Percentiles rank a stretch among this genome's conserved stretches.
Evolutionary conservation across 2,113 vertebrate species (phyloP).

Genomic region (Hydropotes inermis): DNA sequence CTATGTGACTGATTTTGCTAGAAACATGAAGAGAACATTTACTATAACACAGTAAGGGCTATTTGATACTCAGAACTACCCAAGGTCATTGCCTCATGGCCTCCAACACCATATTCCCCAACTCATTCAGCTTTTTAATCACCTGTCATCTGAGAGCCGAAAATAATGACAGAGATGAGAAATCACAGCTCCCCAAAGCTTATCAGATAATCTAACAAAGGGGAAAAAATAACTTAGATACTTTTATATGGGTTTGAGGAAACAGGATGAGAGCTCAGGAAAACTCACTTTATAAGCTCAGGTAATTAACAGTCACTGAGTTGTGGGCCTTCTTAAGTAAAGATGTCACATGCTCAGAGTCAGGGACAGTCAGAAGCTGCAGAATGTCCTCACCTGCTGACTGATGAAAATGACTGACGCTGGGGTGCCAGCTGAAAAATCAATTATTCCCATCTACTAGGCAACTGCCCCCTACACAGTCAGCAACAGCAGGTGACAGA

Average conservation of each 20-base stretch:
- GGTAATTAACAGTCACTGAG: slow-evolving; percentile 69
- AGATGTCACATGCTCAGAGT: slow-evolving; percentile 55
- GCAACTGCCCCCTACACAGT: slow-evolving; percentile 59
- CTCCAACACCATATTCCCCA: neutral
- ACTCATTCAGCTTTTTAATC: slow-evolving; percentile 36
- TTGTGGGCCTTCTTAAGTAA: slow-evolving; percentile 51
- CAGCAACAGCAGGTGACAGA: slow-evolving; percentile 46
- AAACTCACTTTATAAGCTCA: slow-evolving; percentile 54
- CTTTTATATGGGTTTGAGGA: slow-evolving; percentile 34
- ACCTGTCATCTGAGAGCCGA: slow-evolving; percentile 29
- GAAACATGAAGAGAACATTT: slow-evolving; percentile 28
- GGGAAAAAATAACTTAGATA: neutral
- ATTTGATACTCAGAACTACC: neutral
- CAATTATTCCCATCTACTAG: slow-evolving; percentile 76
- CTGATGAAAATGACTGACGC: slow-evolving; percentile 77
- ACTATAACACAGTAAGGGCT: neutral
- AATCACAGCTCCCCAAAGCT: slow-evolving; percentile 26
- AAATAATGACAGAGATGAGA: slow-evolving; percentile 47
- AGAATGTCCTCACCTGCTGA: slow-evolving; percentile 72
- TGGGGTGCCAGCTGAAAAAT: slow-evolving; percentile 75
- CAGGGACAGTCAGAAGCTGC: slow-evolving; percentile 68
- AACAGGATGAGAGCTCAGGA: slow-evolving; percentile 41
- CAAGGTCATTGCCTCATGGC: neutral
- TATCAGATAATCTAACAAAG: slow-evolving; percentile 47
- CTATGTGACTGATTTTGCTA: slow-evolving; percentile 27